Base-by-base conservation (phyloP, 2,888 invertebrate species). In the Papilio gigon region DNA sequence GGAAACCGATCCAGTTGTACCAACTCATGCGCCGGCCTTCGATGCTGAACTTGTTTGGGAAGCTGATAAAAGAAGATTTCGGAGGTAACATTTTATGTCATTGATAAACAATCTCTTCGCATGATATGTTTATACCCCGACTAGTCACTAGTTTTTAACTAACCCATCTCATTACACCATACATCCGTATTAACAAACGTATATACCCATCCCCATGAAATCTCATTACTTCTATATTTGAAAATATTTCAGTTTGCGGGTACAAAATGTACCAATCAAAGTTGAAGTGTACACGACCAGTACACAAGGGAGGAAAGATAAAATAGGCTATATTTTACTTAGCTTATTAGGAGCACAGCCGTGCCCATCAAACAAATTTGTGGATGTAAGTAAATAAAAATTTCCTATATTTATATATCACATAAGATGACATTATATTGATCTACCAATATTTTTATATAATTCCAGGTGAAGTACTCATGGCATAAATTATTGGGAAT, bases 1-100 rank as follows among this genome's bases (percentile, higher is more conserved):
- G 76, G 95, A 96, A 84, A 94, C 96, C 0, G 95, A 95, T 78
- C 91, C 93, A 14, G 92, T 93, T 9, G 89, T 93, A 1, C 91
- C 94, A 0, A 88, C 90, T 35, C 92, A 93, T 59, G 87, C 92
- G 67, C 95, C 95, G 0, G 85, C 93, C 56, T 96, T 96, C 80
- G 94, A 94, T 72, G 95, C 95, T 25, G 95, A 96, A 81, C 93
- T 96, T 67, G 94, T 96, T 63, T 97, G 96, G 96, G 96, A 96
- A 83, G 94, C 95, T 2, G 95, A 95, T 75, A 95, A 95, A 85
- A 93, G 93, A 75, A 93, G 94, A 70, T 91, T 96, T 74, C 93
- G 96, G 76, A 94, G 94, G 95, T 94, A 84, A 71, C 78, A 62
- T 37, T 37, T 63, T 67, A 42, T 70, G 67, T 66, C 40, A 53